These are phyloP conservation scores for Acronicta leporina DNA, from an alignment of 2,888 invertebrate genomes.

Conservation along the genomic window DNA sequence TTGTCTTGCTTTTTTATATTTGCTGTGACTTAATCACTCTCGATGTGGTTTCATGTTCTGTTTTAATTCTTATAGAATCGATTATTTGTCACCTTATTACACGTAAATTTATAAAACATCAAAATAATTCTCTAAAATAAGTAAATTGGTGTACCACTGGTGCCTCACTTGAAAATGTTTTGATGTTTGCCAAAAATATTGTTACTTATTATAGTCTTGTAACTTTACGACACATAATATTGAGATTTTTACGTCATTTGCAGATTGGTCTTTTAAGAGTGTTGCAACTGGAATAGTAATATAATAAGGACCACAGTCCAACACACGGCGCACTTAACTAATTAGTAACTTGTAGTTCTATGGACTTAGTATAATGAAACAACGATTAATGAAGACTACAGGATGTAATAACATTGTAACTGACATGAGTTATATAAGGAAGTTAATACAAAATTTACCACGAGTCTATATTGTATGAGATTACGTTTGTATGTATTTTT, in stretches of 20 bases:
- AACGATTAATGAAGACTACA: slow-evolving; percentile 85
- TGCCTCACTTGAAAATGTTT: slow-evolving; percentile 41
- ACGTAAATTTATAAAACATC: slow-evolving; percentile 14
- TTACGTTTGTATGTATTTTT: slow-evolving; percentile 74
- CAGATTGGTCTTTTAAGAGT: slow-evolving; percentile 89
- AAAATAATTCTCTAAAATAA: slow-evolving; percentile 14
- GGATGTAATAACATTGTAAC: slow-evolving; percentile 56
- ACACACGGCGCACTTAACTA: slow-evolving; percentile 64
- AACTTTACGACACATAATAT: slow-evolving; percentile 49
- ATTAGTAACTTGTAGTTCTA: slow-evolving; percentile 67
- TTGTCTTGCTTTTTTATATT: slow-evolving; percentile 35
- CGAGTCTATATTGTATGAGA: slow-evolving; percentile 60
- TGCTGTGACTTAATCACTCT: slow-evolving; percentile 50
- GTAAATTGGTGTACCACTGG: slow-evolving; percentile 38
- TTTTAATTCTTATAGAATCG: slow-evolving; percentile 20
- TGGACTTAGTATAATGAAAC: slow-evolving; percentile 75
- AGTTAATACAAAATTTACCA: slow-evolving; percentile 59
- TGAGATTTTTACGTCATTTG: slow-evolving; percentile 71
- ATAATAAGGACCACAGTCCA: slow-evolving; percentile 69
- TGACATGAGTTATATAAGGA: slow-evolving; percentile 53
- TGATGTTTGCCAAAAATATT: slow-evolving; percentile 54
- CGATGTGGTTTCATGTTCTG: slow-evolving; percentile 46
- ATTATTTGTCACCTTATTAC: slow-evolving; percentile 18
- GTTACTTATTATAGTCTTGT: slow-evolving; percentile 48
- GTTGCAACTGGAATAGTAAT: slow-evolving; percentile 84